Evolutionary conservation across 2,113 vertebrate species (phyloP).

Genomic region (Laterallus jamaicensis): DNA sequence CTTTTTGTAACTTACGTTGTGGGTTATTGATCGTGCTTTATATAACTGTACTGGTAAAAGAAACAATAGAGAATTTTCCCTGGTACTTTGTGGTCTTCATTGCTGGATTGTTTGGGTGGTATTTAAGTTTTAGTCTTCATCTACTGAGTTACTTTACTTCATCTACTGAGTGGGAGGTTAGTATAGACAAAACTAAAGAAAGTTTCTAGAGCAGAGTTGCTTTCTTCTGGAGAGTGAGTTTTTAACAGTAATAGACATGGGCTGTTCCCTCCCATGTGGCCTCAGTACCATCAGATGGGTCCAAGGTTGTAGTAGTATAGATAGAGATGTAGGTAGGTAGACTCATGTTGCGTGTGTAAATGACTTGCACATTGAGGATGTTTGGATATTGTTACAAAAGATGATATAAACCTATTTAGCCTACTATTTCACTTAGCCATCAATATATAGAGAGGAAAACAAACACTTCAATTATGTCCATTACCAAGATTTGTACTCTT

Average conservation of each 20-base stretch:
- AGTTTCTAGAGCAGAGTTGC: not conserved
- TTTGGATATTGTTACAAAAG: not conserved
- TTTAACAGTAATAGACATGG: not conserved
- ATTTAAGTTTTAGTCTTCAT: not conserved
- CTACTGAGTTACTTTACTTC: not conserved
- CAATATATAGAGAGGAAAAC: not conserved
- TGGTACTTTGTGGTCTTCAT: not conserved
- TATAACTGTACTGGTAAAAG: not conserved
- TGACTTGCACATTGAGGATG: not conserved
- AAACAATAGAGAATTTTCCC: not conserved
- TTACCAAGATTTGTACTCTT: not conserved
- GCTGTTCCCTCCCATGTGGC: not conserved
- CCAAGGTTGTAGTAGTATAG: not conserved
- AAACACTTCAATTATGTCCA: not conserved
- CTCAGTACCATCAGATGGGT: not conserved
- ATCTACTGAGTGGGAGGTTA: not conserved
- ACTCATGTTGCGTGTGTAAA: not conserved
- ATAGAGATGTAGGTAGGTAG: not conserved
- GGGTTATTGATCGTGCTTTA: not conserved
- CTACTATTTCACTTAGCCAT: not conserved
- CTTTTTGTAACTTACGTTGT: not conserved
- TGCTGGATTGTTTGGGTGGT: not conserved
- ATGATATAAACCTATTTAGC: not conserved
- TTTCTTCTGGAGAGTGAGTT: not conserved
- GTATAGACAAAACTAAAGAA: not conserved